Evolutionary conservation across 2,797 vertebrate species (phyloP), one percentile per base, ranked within the genome.

Genomic region (Typhlichthys subterraneus): DNA sequence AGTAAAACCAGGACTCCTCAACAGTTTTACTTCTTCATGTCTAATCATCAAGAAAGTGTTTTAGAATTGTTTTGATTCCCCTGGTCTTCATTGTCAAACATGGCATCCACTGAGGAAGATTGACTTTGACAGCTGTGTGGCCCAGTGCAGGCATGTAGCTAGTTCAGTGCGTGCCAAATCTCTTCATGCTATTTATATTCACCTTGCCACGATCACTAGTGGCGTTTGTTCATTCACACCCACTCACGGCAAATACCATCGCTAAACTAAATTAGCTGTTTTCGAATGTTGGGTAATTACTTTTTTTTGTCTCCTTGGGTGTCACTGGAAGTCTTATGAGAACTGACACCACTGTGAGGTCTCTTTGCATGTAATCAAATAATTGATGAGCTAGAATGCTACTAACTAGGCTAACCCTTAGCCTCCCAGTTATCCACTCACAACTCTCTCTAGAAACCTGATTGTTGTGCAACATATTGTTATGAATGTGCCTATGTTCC

Each of bases 101-200:
- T 86, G 80, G 75, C 64, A 65, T 67, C 54, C 5, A 52, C 70
- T 61, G 62, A 77, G 72, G 52, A 17, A 82, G 90, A 90, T 79
- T 73, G 78, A 87, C 80, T 74, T 5, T 63, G 88, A 92, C 92
- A 92, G 91, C 91, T 93, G 92, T 74, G 23, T 33, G 58, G 52
- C 65, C 56, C 72, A 51, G 79, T 84, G 82, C 86, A 89, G 70
- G 85, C 81, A 89, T 77, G 84, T 69, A 12, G 69, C 82, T 7
- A 55, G 72, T 68, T 57, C 71, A 47, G 59, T 46, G 67, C 51
- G 56, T 62, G 73, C 81, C 83, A 82, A 59, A 79, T 70, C 79
- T 66, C 75, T 15, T 47, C 51, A 0, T 50, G 82, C 87, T 91
- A 91, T 92, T 91, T 85, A 85, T 90, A 89, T 57, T 53, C 75